phyloP scores from a whole-genome alignment of 2,888 invertebrate genomes.

The Temnothorax unifasciatus region DNA sequence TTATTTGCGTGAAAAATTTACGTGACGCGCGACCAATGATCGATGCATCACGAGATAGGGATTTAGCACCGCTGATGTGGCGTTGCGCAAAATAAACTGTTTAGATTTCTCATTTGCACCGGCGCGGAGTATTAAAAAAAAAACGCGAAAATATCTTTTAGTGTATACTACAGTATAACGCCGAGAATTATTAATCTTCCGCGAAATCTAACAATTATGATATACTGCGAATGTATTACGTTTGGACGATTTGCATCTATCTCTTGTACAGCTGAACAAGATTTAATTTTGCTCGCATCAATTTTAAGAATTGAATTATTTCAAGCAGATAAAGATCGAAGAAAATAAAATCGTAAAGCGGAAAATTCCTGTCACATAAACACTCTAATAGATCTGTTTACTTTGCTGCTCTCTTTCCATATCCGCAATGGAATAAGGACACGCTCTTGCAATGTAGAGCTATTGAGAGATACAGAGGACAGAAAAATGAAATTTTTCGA shows the following conservation, averaged over 20 bases:
- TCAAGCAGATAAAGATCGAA: neutral
- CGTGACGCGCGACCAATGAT: neutral
- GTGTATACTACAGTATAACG: neutral
- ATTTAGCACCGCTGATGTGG: neutral
- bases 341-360: neutral
- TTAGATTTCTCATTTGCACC: slow-evolving; percentile 15
- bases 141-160: neutral
- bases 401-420: slow-evolving; percentile 2
- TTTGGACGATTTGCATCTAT: neutral
- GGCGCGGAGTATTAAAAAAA: slow-evolving; percentile 14
- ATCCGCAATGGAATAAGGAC: neutral
- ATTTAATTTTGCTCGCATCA: neutral
- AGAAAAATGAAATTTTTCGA: neutral
- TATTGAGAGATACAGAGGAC: neutral
- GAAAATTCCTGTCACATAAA: neutral
- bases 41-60: neutral
- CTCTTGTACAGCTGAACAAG: neutral
- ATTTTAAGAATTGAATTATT: slow-evolving; percentile 16
- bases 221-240: neutral
- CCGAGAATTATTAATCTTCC: neutral
- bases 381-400: slow-evolving; percentile 22
- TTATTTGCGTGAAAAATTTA: neutral
- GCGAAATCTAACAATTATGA: neutral
- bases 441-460: neutral
- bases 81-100: slow-evolving; percentile 8